Base-by-base conservation (phyloP, 2,888 invertebrate genomes). In the Thysanoteuthis rhombus region DNA sequence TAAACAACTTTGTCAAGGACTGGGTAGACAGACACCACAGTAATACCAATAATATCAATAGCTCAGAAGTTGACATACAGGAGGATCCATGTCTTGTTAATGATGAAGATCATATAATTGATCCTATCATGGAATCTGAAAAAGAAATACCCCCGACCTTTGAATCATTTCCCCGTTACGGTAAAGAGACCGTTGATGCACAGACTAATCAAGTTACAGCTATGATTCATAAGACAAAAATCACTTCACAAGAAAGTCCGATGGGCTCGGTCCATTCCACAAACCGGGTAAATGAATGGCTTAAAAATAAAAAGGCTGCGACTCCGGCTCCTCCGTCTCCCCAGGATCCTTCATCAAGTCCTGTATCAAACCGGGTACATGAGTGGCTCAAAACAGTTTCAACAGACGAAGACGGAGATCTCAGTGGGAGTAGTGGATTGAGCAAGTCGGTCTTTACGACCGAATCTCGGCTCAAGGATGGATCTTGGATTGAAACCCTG, bases 311-410 rank as follows among this genome's bases (percentile, higher is more conserved):
- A n/a, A n/a, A n/a, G n/a, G n/a, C n/a, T n/a, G n/a, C n/a, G n/a
- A n/a, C n/a, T n/a, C n/a, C n/a, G n/a, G n/a, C n/a, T n/a, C n/a
- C n/a, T n/a, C n/a, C n/a, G n/a, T n/a, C n/a, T n/a, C n/a, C n/a
- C n/a, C n/a, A n/a, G n/a, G n/a, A n/a, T n/a, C n/a, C n/a, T n/a
- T n/a, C n/a, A n/a, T n/a, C n/a, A n/a, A n/a, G n/a, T n/a, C n/a
- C n/a, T n/a, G n/a, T n/a, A n/a, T n/a, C 95, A 36, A 96, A 95
- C 93, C 95, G 97, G 36, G 97, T 96, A 25, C 96, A 96, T 36
- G 96, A 96, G 93, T 97, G 97, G 97, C 95, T 97, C 90, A 96
- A 96, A 93, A 96, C 96, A 32, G 96, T 97, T 45, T 95, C 95
- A 22, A 93, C 94, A 25, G 96, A 96, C 92, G 95, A 95, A 89